Base-by-base conservation (phyloP, 2,888 invertebrate species). In the Colletes collaris region DNA sequence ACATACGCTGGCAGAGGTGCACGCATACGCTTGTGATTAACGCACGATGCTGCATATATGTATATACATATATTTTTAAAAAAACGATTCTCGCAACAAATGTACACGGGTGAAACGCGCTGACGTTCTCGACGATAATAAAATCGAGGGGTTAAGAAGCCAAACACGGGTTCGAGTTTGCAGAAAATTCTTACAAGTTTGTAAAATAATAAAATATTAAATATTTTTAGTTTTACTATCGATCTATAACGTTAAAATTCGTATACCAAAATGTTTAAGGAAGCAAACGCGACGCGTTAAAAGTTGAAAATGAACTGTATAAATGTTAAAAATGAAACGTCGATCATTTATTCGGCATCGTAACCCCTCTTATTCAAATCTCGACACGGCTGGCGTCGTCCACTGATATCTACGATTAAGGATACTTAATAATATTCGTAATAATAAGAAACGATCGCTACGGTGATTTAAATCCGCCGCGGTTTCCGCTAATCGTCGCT, bases 381-480 rank as follows among this genome's bases (percentile, higher is more conserved):
- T 16, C 19, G 52, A 27, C 37, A 66, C 72, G 73, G 59, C 66
- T 79, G 62, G 2, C 50, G 37, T 53, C 64, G 58, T 59, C n/a
- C 73, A 63, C 82, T 79, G 78, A 83, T 85, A 76, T 67, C 70
- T 80, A 82, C 69, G 72, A 78, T 76, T 83, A 85, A 81, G 79
- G 70, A 82, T 83, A 68, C 79, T 79, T 80, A 71, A 74, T 82
- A 79, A 82, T 81, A 59, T 69, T 80, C 69, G 63, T 58, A 55
- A 58, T 64, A 81, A 79, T 84, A 82, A 79, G 78, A 85, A 82
- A 82, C 68, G 62, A 78, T 66, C 73, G 65, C 71, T 81, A 80
- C 53, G 65, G 53, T 72, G 73, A 78, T 69, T 16, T 46, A 55
- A 44, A 67, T 77, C 62, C 73, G 72, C 63, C 73, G 70, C 52